These are phyloP conservation scores for Corythaeola cristata DNA, from an alignment of 2,113 vertebrate genomes.

Conservation along the genomic window DNA sequence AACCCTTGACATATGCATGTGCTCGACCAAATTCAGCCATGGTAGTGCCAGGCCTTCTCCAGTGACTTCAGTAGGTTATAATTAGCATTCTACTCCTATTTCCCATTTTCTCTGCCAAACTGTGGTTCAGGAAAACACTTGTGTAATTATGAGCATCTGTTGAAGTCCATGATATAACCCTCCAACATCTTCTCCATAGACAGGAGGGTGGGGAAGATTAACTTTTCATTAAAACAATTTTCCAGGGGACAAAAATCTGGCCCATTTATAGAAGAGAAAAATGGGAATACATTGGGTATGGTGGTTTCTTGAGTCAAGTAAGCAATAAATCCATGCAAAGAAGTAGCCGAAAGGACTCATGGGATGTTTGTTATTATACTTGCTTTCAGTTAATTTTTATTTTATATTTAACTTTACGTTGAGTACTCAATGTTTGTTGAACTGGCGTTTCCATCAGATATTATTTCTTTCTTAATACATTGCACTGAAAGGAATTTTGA, in stretches of 20 bases:
- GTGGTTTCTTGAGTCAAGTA: not conserved
- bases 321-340: not conserved
- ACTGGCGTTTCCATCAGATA: not conserved
- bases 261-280: not conserved
- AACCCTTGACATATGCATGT: not conserved
- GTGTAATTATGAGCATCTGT: not conserved
- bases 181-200: not conserved
- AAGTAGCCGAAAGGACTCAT: not conserved
- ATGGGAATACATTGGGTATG: not conserved
- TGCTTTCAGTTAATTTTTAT: slow-evolving; percentile 3
- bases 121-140: not conserved
- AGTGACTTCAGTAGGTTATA: not conserved
- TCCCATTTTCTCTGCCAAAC: not conserved
- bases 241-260: not conserved
- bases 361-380: not conserved
- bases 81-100: not conserved
- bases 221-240: not conserved
- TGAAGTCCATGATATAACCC: not conserved
- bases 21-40: not conserved
- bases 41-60: not conserved
- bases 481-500: not conserved
- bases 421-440: not conserved
- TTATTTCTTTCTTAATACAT: not conserved
- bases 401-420: not conserved
- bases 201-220: not conserved